These are phyloP conservation scores for Sycophila texana DNA, from an alignment of 2,888 invertebrate species.

Conservation along the genomic window DNA sequence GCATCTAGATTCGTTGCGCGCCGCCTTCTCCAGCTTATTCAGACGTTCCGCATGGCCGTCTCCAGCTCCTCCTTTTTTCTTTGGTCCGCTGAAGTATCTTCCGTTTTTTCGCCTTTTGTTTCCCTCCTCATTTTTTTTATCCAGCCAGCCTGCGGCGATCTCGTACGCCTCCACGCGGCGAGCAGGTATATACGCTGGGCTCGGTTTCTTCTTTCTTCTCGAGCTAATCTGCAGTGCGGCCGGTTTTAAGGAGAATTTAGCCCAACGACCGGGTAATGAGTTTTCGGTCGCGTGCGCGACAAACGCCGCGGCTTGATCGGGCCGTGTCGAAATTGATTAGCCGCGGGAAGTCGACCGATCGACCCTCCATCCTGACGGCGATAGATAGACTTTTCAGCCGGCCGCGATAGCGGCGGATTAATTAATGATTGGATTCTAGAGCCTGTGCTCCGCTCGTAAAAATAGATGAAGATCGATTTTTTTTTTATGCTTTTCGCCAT, in stretches of 20 bases:
- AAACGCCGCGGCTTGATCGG: slow-evolving; percentile 4
- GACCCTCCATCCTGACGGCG: too few relatives aligned
- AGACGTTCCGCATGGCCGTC: neutral
- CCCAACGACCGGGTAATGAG: slow-evolving; percentile 19
- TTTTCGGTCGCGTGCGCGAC: slow-evolving; percentile 16
- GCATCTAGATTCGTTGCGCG: too few relatives aligned
- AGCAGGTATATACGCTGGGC: too few relatives aligned
- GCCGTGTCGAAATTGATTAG: slow-evolving; percentile 18
- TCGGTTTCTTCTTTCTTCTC: too few relatives aligned
- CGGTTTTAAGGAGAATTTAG: slow-evolving; percentile 12
- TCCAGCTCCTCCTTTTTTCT: neutral
- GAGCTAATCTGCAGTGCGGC: too few relatives aligned
- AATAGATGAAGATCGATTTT: too few relatives aligned
- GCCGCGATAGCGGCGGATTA: too few relatives aligned
- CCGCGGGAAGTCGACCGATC: slow-evolving; percentile 13
- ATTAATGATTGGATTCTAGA: too few relatives aligned
- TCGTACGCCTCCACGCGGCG: too few relatives aligned
- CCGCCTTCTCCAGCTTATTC: neutral
- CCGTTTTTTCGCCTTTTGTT: neutral
- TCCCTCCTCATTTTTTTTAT: neutral
- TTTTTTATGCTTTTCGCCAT: neutral
- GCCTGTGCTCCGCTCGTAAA: too few relatives aligned
- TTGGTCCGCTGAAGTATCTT: neutral
- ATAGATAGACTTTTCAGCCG: too few relatives aligned
- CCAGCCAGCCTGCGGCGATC: neutral